These are phyloP conservation scores for Nebria ingens DNA, from an alignment of 1,140 invertebrate genomes.

Conservation along the genomic window DNA sequence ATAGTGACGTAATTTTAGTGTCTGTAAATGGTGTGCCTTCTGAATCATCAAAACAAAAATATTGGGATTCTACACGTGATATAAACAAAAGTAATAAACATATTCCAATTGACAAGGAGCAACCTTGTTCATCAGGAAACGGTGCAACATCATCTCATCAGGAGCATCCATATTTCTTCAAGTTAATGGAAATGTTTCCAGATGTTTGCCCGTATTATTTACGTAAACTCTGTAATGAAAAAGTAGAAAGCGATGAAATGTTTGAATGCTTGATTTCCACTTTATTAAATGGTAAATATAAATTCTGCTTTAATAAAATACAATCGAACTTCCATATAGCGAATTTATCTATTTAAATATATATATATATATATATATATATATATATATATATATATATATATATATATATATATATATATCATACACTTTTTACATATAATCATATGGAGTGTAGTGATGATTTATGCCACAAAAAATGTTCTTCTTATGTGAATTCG, in stretches of 20 bases:
- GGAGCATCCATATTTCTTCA: conserved; percentile 4
- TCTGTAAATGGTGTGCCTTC: no score
- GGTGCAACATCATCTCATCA: neutral
- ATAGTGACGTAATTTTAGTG: neutral
- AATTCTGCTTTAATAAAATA: no score
- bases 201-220: conserved; percentile 17
- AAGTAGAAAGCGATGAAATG: neutral
- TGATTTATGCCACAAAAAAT: no score
- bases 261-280: neutral
- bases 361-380: no score
- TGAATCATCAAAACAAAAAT: no score
- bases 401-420: no score
- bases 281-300: neutral
- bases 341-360: no score
- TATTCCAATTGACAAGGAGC: neutral
- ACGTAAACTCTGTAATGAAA: neutral
- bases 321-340: no score
- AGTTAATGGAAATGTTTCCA: conserved; percentile 21
- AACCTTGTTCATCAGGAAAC: neutral
- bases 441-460: no score
- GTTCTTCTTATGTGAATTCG: no score
- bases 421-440: no score
- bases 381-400: no score
- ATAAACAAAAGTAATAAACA: neutral
- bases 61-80: neutral